Percentiles rank a stretch among this genome's conserved stretches.
Evolutionary conservation across 1,140 invertebrate genomes (phyloP).

Genomic region (Trinorchestia longiramus): DNA sequence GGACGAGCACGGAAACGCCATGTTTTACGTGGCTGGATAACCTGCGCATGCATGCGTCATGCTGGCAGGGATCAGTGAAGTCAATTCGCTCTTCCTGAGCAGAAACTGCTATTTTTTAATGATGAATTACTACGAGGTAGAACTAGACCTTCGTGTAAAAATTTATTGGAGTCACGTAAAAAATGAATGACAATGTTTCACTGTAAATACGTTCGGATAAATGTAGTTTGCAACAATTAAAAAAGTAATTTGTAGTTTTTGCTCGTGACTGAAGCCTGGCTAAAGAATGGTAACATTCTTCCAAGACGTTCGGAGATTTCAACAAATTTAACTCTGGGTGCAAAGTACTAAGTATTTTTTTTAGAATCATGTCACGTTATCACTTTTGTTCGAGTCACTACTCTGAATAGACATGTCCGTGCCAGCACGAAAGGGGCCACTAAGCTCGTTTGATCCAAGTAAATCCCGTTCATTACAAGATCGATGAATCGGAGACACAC

Average conservation of each 20-base stretch:
- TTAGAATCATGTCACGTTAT: not conserved
- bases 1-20: not conserved
- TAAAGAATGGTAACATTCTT: not conserved
- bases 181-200: not conserved
- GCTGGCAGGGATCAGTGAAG: not conserved
- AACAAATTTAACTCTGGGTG: not conserved
- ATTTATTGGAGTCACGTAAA: not conserved
- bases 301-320: not conserved
- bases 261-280: too few species aligned
- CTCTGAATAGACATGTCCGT: not conserved
- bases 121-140: not conserved
- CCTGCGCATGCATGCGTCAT: too few species aligned
- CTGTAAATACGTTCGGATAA: too few species aligned
- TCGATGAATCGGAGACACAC: not conserved
- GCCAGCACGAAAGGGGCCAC: not conserved
- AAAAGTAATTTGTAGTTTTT: too few species aligned
- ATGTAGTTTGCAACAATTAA: too few species aligned
- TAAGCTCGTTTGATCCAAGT: not conserved
- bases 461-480: not conserved
- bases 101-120: not conserved
- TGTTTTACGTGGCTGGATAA: not conserved
- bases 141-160: not conserved
- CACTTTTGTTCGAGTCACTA: not conserved
- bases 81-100: not conserved
- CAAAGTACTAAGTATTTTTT: not conserved